Base-by-base conservation (phyloP, 2,113 vertebrate genomes). In the Phycodurus eques region DNA sequence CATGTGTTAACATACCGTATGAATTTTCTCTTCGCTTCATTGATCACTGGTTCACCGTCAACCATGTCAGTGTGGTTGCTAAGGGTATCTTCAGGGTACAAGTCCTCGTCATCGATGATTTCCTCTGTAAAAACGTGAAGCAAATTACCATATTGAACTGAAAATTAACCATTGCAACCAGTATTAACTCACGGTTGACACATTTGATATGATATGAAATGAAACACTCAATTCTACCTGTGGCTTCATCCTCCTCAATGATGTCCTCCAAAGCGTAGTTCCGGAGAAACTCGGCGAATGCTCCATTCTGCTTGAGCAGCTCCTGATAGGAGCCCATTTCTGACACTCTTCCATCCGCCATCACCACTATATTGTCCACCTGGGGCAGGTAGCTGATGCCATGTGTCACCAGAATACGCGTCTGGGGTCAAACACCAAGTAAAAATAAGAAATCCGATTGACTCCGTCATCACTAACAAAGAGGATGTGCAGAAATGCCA, bases 381-480 rank as follows among this genome's bases (percentile, higher is more conserved):
- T 98, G 97, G 39, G 98, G 94, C 83, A 99, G 93, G 91, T 97
- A 99, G 88, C 92, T 95, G 88, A 98, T 93, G 79, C 95, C 89
- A 0, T 99, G 96, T 0, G 97, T 99, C 87, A 99, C 98, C 80
- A 98, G 88, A 68, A 99, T 85, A 54, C 97, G 92, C 0, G 98
- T 98, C 98, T 99, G 89, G 2, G 81, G 53, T 42, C 57, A 74
- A 78, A 75, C 13, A 66, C 65, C 5, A 68, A 39, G 31, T 15
- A 17, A 3, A 59, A 43, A 35, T 19, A 44, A 46, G 14, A 51
- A 51, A 51, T 51, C 4, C 17, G 5, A 5, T 15, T 17, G 47
- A 17, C 47, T 19, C 47, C 47, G 5, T 51, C 15, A 6, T 51
- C 15, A 51, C 2, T 13, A 14, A 47, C 14, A 13, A 11, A 47